Percentiles rank a stretch among this genome's conserved stretches.
These are phyloP conservation scores for Eleutherodactylus coqui DNA, from an alignment of 2,797 vertebrate species.

Conservation along the genomic window DNA sequence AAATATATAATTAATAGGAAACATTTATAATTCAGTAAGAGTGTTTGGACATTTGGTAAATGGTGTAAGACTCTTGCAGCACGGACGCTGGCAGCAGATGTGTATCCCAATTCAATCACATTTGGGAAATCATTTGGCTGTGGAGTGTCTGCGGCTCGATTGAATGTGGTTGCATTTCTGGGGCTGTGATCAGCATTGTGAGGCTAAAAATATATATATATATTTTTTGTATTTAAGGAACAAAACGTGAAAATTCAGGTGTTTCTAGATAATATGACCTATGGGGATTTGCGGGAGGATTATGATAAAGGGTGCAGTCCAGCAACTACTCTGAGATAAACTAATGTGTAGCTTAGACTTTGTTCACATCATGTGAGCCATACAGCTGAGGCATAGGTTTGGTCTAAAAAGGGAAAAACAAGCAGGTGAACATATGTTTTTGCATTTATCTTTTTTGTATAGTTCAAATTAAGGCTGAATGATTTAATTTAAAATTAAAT, in stretches of 20 bases:
- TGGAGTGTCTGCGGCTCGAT: not conserved
- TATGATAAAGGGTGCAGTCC: not conserved
- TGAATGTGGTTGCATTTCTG: not conserved
- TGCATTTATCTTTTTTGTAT: no score
- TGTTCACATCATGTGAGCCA: not conserved
- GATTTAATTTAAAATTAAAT: no score
- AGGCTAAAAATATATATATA: not conserved
- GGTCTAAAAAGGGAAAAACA: no score
- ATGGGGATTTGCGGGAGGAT: not conserved
- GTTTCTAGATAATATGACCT: conserved; percentile 10
- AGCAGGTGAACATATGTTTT: no score
- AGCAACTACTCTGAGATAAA: not conserved
- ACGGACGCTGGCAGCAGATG: not conserved
- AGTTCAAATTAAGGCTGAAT: no score
- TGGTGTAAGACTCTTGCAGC: not conserved
- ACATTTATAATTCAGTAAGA: not conserved
- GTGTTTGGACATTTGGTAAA: conserved; percentile 21
- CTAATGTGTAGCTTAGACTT: not conserved
- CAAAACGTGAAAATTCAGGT: not conserved
- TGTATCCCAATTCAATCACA: not conserved
- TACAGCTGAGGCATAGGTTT: not conserved
- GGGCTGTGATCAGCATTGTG: not conserved
- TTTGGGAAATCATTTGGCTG: not conserved
- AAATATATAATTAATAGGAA: conserved; percentile 27
- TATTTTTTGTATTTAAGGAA: not conserved